These are phyloP conservation scores for Sminthurides aquaticus DNA, from an alignment of 2,888 invertebrate species.

Conservation along the genomic window DNA sequence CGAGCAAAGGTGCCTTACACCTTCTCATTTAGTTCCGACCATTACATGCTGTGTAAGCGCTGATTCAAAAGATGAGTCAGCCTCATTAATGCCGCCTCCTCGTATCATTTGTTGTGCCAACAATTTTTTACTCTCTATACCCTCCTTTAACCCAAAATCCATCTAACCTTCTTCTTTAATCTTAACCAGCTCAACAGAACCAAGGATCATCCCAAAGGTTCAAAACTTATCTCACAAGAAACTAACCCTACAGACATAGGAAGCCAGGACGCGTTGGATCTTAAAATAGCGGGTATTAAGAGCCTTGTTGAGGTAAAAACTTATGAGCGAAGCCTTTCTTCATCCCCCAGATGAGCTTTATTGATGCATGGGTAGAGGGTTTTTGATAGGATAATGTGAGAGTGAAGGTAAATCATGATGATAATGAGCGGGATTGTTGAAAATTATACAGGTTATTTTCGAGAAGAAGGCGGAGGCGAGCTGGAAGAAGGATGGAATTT, in stretches of 20 bases:
- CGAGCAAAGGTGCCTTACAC: not conserved
- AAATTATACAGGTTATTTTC: conserved; percentile 8
- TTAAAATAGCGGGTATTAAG: not conserved
- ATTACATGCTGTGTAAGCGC: too few species aligned
- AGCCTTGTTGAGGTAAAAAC: not conserved
- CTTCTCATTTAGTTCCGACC: not conserved
- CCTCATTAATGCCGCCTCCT: not conserved
- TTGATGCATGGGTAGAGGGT: not conserved
- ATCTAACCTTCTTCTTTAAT: too few species aligned
- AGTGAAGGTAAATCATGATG: conserved; percentile 15
- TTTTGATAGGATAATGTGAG: conserved; percentile 10
- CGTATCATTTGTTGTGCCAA: not conserved
- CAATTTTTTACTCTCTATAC: too few species aligned
- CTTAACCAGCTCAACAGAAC: too few species aligned
- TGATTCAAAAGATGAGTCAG: not conserved
- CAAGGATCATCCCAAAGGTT: too few species aligned
- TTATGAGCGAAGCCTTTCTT: too few species aligned
- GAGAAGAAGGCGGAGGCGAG: not conserved
- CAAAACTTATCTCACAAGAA: too few species aligned
- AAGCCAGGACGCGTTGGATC: not conserved
- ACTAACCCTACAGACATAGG: not conserved
- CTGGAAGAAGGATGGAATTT: conserved; percentile 9
- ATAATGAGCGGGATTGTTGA: conserved; percentile 6
- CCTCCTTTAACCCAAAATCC: too few species aligned
- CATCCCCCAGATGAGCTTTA: too few species aligned